Base-by-base conservation (phyloP, 1,140 invertebrate genomes). In the Thaumatotibia leucotreta region DNA sequence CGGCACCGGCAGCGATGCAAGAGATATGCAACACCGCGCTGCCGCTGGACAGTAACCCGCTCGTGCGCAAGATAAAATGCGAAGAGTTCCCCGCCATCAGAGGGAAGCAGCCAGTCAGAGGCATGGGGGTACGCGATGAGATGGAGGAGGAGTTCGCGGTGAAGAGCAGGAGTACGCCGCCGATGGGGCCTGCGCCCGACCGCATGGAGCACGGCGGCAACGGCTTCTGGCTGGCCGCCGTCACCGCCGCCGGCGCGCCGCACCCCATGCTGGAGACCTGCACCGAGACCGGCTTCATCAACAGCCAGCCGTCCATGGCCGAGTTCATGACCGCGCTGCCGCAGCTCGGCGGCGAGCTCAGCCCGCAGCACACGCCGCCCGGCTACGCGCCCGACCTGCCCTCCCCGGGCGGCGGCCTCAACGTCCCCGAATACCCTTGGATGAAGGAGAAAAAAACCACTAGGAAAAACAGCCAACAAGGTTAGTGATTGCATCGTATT, bases 401-500 rank as follows among this genome's bases (percentile, higher is more conserved):
- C 0, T 94, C 94, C 0, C 94, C 94, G 32, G 94, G 93, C 2
- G 86, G 93, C 27, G 94, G 94, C 20, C 94, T 96, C 75, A 96
- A 96, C 83, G 96, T 98, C 58, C 96, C 97, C 20, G 97, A 98
- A 80, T 98, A 98, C 87, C 97, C 97, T 0, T 98, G 97, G 97
- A 98, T 98, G 97, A 98, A 98, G 86, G 97, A 98, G 91, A 98
- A 98, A 93, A 98, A 98, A 91, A 97, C 97, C 1, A 96, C 97
- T 0, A 93, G 97, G 76, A 98, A 98, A 88, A 95, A 92, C 84
- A 95, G 93, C 80, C 97, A 97, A 88, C 97, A 97, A 96, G 96
- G 97, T 97, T 92, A 94, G 93, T 89, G 29, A 22, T n/a, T 50
- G 6, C n/a, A 45, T 54, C 14, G 24, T 31, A 52, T 54, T 29